Conservation (phyloP, 2,797 vertebrate genomes). For the Loriculus beryllinus region DNA sequence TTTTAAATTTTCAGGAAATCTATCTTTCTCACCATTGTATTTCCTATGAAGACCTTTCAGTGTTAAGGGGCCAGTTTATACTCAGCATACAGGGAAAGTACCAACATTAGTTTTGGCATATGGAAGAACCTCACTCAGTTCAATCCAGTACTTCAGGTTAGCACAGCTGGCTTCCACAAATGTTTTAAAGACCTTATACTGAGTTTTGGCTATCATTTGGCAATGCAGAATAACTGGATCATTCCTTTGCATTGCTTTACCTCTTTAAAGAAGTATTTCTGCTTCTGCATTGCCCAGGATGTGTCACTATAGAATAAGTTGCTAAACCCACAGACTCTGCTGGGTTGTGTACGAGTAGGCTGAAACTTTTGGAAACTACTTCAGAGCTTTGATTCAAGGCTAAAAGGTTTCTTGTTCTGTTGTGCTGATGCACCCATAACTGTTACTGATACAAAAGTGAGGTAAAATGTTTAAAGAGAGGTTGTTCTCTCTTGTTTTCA, state of each 20-base stretch:
- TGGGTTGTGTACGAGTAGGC: background rate
- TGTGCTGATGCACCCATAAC: background rate
- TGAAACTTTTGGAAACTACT: background rate
- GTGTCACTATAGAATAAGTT: background rate
- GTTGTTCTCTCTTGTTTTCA: background rate
- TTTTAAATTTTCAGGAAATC: background rate
- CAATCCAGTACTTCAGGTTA: background rate
- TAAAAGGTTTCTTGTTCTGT: background rate
- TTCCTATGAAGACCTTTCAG: background rate
- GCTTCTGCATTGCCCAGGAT: background rate
- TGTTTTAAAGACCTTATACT: background rate
- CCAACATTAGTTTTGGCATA: background rate
- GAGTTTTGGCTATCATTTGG: background rate
- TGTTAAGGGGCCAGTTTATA: background rate
- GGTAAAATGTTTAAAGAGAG: background rate
- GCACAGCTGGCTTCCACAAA: background rate
- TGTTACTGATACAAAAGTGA: background rate
- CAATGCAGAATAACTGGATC: background rate
- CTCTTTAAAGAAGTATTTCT: background rate
- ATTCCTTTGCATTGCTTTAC: background rate
- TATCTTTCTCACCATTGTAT: background rate
- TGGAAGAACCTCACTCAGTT: background rate
- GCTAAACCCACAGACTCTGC: background rate
- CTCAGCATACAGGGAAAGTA: background rate
- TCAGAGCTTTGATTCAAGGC: background rate